These are phyloP conservation scores for Epinephelus malabaricus DNA, from an alignment of 2,797 vertebrate genomes.

Conservation along the genomic window DNA sequence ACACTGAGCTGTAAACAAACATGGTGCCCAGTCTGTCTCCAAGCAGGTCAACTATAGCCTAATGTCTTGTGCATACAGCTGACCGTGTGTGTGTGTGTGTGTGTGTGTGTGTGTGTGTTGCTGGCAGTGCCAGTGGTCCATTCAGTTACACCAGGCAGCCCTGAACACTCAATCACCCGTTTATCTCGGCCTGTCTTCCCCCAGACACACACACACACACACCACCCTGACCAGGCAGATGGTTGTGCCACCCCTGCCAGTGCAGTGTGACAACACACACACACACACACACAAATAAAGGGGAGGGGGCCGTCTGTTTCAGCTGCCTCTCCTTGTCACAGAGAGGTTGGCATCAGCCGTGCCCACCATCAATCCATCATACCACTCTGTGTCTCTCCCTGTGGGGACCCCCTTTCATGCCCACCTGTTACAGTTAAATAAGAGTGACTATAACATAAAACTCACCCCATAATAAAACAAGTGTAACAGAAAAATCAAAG, in stretches of 20 bases:
- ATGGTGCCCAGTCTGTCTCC: slow-evolving; percentile 61
- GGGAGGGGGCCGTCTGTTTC: slow-evolving; percentile 81
- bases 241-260: slow-evolving; percentile 70
- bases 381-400: slow-evolving; percentile 27
- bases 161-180: slow-evolving; percentile 78
- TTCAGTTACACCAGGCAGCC: slow-evolving; percentile 75
- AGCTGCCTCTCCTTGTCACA: slow-evolving; percentile 77
- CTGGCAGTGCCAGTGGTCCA: slow-evolving; percentile 71
- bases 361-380: slow-evolving; percentile 77
- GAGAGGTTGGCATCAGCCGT: slow-evolving; percentile 70
- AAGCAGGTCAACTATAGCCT: slow-evolving; percentile 85
- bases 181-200: slow-evolving; percentile 77
- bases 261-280: slow-evolving; percentile 45
- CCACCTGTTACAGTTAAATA: slow-evolving; percentile 75
- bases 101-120: slow-evolving; percentile 50
- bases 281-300: slow-evolving; percentile 71
- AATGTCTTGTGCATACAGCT: slow-evolving; percentile 82
- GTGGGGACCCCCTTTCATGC: slow-evolving; percentile 49
- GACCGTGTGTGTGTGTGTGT: slow-evolving; percentile 49
- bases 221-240: slow-evolving; percentile 64
- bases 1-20: slow-evolving; percentile 61
- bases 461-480: neutral
- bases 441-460: slow-evolving; percentile 27
- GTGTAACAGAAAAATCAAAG: neutral
- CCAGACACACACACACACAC: slow-evolving; percentile 59